Evolutionary conservation across 2,888 invertebrate genomes (phyloP).

Genomic region (Ectropis crepuscularia): DNA sequence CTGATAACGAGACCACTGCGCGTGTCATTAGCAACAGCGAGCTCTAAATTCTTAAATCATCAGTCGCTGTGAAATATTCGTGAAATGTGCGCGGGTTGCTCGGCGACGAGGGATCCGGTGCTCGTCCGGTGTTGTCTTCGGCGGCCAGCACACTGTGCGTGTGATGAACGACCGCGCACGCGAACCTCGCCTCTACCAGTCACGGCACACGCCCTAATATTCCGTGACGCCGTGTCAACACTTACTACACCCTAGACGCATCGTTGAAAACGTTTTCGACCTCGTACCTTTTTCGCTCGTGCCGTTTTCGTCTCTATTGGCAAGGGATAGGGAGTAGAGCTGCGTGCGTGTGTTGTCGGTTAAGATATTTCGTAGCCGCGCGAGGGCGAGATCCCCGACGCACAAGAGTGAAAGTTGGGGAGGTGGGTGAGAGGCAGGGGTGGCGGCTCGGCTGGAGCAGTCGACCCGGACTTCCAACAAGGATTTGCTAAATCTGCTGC

Average conservation of each 20-base stretch:
- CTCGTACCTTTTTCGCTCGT: slow-evolving; percentile 62
- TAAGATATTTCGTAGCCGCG: slow-evolving; percentile 63
- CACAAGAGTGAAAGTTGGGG: slow-evolving; percentile 80
- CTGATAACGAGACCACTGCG: slow-evolving; percentile 31
- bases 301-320: slow-evolving; percentile 63
- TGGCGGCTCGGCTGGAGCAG: slow-evolving; percentile 75
- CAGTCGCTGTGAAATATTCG: slow-evolving; percentile 61
- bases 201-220: slow-evolving; percentile 58
- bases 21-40: slow-evolving; percentile 32
- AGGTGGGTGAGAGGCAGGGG: slow-evolving; percentile 71
- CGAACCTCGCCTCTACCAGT: slow-evolving; percentile 60
- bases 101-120: slow-evolving; percentile 77
- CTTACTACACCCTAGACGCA: slow-evolving; percentile 78
- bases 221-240: slow-evolving; percentile 56
- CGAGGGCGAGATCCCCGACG: slow-evolving; percentile 77
- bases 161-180: slow-evolving; percentile 52
- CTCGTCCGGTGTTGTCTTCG: slow-evolving; percentile 79
- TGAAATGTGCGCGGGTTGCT: slow-evolving; percentile 66
- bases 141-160: slow-evolving; percentile 71
- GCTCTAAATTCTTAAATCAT: slow-evolving; percentile 48
- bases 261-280: slow-evolving; percentile 77
- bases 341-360: slow-evolving; percentile 51
- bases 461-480: slow-evolving; percentile 79
- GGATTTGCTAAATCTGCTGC: slow-evolving; percentile 82
- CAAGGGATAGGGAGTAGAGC: slow-evolving; percentile 50